Conservation (phyloP, 1,140 invertebrate genomes). For the Gryllus bimaculatus region DNA sequence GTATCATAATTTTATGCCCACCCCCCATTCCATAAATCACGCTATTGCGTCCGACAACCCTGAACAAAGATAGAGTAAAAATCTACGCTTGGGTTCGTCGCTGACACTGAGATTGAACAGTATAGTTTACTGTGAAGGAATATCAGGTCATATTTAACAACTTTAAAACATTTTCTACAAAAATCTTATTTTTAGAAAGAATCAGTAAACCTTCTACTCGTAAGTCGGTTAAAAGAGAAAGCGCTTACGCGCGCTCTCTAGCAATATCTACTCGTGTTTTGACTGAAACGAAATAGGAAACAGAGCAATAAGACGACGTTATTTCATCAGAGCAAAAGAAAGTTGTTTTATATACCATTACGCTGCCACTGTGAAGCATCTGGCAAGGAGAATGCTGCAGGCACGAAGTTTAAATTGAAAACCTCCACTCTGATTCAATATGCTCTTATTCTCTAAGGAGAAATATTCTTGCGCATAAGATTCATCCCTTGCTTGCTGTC, state of each 20-base stretch:
- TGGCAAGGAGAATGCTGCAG: neutral
- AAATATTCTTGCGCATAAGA: neutral
- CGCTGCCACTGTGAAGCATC: neutral
- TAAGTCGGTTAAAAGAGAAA: neutral
- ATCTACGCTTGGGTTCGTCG: too few species aligned
- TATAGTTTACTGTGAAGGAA: too few species aligned
- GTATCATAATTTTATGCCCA: too few species aligned
- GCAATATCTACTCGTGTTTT: neutral
- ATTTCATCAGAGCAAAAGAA: neutral
- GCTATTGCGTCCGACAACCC: too few species aligned
- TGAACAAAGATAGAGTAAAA: too few species aligned
- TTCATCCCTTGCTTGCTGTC: too few species aligned
- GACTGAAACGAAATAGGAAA: neutral
- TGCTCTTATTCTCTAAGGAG: neutral
- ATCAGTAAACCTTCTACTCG: neutral
- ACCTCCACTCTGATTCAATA: neutral
- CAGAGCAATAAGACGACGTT: neutral
- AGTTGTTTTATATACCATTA: neutral
- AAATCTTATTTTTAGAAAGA: neutral
- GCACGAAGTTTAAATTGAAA: neutral
- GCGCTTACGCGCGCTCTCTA: neutral
- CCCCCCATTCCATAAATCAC: too few species aligned
- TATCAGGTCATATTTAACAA: too few species aligned
- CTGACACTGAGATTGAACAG: too few species aligned
- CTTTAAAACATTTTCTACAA: neutral